These are phyloP conservation scores for Manis javanica DNA, from an alignment of 2,797 vertebrate species.

Conservation along the genomic window DNA sequence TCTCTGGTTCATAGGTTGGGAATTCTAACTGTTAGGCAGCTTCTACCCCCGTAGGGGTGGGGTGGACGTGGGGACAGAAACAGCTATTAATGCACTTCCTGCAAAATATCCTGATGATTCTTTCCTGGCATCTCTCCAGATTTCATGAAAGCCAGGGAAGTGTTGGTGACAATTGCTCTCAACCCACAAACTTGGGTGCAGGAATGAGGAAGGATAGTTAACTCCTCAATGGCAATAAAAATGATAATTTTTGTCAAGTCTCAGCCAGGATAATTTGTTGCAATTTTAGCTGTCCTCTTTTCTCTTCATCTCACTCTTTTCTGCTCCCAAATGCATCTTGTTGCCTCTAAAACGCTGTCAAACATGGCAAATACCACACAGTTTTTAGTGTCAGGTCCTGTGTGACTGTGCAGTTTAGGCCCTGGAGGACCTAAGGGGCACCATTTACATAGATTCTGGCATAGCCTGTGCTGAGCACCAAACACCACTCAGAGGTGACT, in stretches of 20 bases:
- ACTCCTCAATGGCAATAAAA: background rate
- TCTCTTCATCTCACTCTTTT: background rate
- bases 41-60: background rate
- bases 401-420: background rate
- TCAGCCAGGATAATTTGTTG: background rate
- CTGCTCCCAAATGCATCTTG: background rate
- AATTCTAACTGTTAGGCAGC: background rate
- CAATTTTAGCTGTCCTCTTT: background rate
- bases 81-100: background rate
- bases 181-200: background rate
- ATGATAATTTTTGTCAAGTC: background rate
- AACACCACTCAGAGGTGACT: rapidly evolving
- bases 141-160: background rate
- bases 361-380: background rate
- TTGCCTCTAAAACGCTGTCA: background rate
- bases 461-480: background rate
- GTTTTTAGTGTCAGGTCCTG: background rate
- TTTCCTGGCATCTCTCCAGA: background rate
- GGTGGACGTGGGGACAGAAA: background rate
- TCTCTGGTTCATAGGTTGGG: constrained; percentile 31
- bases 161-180: background rate
- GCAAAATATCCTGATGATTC: background rate
- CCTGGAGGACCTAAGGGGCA: too few species aligned
- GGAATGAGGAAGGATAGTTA: background rate
- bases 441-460: background rate